Conservation (phyloP, 2,113 vertebrate genomes). For the Sander vitreus region DNA sequence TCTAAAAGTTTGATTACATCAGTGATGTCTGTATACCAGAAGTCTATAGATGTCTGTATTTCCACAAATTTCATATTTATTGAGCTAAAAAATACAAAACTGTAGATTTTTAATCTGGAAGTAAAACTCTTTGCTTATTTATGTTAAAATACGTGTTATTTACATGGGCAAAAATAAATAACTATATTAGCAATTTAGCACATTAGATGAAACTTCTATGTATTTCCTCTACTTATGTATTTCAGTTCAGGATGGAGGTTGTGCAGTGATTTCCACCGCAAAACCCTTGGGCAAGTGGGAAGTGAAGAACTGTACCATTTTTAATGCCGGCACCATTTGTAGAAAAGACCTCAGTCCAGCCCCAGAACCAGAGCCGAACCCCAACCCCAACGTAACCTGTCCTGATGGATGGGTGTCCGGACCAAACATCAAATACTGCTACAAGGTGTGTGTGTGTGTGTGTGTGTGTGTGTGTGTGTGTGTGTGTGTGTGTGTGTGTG, state of each 20-base stretch:
- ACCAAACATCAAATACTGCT: slow-evolving; percentile 85
- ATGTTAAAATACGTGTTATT: neutral
- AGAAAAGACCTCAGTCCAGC: slow-evolving; percentile 83
- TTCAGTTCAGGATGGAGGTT: slow-evolving; percentile 83
- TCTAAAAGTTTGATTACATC: neutral
- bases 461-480: slow-evolving; percentile 3
- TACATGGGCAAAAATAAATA: neutral
- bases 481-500: too few relatives aligned
- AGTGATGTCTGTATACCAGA: neutral
- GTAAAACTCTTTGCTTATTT: neutral
- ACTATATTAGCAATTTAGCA: neutral
- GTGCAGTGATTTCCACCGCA: slow-evolving; percentile 87
- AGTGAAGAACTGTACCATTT: slow-evolving; percentile 88
- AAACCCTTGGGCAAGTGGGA: slow-evolving; percentile 91
- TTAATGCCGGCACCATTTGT: slow-evolving; percentile 92
- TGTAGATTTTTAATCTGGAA: neutral
- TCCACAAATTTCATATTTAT: neutral
- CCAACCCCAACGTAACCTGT: slow-evolving; percentile 84
- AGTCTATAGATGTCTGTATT: too few relatives aligned
- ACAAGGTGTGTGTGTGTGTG: slow-evolving; percentile 86
- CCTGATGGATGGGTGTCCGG: slow-evolving; percentile 88
- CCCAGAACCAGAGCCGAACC: slow-evolving; percentile 76
- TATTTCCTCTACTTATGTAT: neutral
- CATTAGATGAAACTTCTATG: neutral
- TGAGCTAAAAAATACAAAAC: neutral